Percentiles rank a stretch among this genome's conserved stretches.
phyloP scores from a whole-genome alignment of 2,113 vertebrate species.

The Phyllostomus hastatus region DNA sequence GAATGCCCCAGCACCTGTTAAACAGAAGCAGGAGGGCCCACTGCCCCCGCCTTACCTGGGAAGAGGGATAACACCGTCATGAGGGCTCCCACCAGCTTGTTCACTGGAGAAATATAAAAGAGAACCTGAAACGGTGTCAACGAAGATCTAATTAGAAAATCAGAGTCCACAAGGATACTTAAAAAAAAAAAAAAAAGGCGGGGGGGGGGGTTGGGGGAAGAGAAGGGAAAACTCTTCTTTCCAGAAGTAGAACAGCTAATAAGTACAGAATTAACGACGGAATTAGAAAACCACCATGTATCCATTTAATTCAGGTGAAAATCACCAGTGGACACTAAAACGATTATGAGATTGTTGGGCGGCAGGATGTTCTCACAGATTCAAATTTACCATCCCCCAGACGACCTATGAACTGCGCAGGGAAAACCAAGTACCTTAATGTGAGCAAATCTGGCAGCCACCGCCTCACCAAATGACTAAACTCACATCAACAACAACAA shows the following conservation, averaged over 20 bases:
- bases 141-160: slow-evolving; percentile 40
- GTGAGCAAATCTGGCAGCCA: not conserved
- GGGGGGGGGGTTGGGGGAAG: not conserved
- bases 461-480: not conserved
- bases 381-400: not conserved
- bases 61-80: slow-evolving; percentile 97
- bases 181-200: too few species aligned
- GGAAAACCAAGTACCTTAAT: not conserved
- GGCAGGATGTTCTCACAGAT: not conserved
- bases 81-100: slow-evolving; percentile 92
- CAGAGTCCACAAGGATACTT: not conserved
- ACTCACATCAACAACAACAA: not conserved
- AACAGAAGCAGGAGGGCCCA: not conserved
- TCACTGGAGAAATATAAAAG: slow-evolving; percentile 97
- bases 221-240: not conserved
- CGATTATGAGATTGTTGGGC: not conserved
- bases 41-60: slow-evolving; percentile 88
- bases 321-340: not conserved
- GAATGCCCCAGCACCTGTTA: not conserved
- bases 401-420: not conserved
- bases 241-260: not conserved
- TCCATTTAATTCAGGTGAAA: not conserved
- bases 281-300: not conserved
- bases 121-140: slow-evolving; percentile 84
- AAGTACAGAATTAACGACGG: not conserved